phyloP scores from a whole-genome alignment of 2,113 vertebrate genomes.

The Lutjanus erythropterus region DNA sequence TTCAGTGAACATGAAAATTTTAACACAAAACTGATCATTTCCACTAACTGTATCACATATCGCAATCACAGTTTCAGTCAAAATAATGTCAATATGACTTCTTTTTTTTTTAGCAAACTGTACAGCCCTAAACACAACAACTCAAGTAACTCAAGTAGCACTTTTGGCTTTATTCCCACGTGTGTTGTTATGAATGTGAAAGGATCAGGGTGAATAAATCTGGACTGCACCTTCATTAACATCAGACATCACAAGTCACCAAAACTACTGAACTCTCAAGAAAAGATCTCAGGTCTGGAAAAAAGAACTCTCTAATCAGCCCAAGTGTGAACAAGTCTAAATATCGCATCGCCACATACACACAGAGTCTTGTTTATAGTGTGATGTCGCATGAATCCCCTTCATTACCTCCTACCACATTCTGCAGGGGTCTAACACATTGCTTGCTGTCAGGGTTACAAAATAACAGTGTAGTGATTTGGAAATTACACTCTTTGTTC shows the following conservation, averaged over 20 bases:
- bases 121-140: too few relatives aligned
- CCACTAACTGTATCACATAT: too few relatives aligned
- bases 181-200: not conserved
- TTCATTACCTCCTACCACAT: not conserved
- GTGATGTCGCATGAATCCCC: not conserved
- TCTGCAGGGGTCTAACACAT: not conserved
- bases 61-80: too few relatives aligned
- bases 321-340: not conserved
- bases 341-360: not conserved
- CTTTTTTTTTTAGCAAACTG: too few relatives aligned
- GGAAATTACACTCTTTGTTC: slow-evolving; percentile 2
- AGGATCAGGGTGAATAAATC: not conserved
- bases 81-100: too few relatives aligned
- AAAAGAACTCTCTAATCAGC: not conserved
- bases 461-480: slow-evolving; percentile 10
- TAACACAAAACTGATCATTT: too few relatives aligned
- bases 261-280: not conserved
- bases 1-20: too few relatives aligned
- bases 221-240: not conserved
- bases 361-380: not conserved
- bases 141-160: too few relatives aligned
- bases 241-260: not conserved
- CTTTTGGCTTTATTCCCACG: too few relatives aligned
- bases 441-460: not conserved
- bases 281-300: not conserved